Percentiles rank a stretch among this genome's conserved stretches.
These are phyloP conservation scores for Melanotaenia boesemani DNA, from an alignment of 2,797 vertebrate genomes.

Conservation along the genomic window DNA sequence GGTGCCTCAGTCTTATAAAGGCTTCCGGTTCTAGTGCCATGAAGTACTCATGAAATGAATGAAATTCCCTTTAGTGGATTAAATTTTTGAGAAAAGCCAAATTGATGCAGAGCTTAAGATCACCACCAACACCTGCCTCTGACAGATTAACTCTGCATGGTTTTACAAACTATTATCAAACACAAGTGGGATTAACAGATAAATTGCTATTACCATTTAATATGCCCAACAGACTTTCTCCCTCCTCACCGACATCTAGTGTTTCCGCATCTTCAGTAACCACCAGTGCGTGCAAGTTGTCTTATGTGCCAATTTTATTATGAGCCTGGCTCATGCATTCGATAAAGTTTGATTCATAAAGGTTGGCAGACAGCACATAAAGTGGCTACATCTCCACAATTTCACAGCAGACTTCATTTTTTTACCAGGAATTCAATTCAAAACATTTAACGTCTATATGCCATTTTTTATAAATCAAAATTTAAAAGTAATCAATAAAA, in stretches of 20 bases:
- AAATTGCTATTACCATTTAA: neutral
- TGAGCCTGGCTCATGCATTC: no score
- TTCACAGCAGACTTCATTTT: no score
- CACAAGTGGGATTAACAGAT: slow-evolving; percentile 1
- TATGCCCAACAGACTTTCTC: neutral
- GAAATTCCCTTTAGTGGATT: neutral
- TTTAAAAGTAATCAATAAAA: neutral
- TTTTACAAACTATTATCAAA: neutral
- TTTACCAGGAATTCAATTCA: no score
- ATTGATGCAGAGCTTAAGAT: neutral
- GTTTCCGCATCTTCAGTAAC: neutral
- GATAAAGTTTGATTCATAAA: no score
- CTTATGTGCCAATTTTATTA: neutral
- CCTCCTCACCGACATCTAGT: neutral
- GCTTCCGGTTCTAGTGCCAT: neutral
- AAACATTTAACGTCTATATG: neutral
- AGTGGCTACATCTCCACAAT: no score
- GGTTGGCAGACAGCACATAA: no score
- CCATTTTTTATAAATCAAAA: neutral
- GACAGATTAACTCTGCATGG: neutral
- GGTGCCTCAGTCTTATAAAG: neutral
- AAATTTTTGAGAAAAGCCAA: neutral
- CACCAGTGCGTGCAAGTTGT: neutral
- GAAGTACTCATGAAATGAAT: neutral
- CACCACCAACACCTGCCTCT: neutral